These are phyloP conservation scores for Biston stratarius DNA, from an alignment of 2,888 invertebrate species.

Conservation along the genomic window DNA sequence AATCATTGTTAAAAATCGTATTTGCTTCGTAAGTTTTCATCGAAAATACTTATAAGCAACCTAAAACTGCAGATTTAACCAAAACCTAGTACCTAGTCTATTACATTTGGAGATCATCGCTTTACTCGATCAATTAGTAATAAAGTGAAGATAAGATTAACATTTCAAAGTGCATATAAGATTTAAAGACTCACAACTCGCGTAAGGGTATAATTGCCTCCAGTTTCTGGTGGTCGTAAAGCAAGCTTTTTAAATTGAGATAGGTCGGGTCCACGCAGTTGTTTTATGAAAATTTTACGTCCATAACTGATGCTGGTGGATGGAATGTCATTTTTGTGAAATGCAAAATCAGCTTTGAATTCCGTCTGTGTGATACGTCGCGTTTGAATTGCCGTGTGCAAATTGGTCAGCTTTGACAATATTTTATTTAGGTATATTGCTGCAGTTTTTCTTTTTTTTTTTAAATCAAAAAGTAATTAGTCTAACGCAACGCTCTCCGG, in stretches of 20 bases:
- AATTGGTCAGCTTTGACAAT: constrained; percentile 25
- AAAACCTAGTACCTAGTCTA: too few species aligned
- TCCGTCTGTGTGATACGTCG: constrained; percentile 38
- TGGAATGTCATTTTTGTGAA: constrained; percentile 46
- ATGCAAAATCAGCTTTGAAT: constrained; percentile 45
- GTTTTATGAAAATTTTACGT: constrained; percentile 61
- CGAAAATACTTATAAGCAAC: too few species aligned
- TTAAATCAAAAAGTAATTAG: too few species aligned
- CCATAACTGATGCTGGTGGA: constrained; percentile 51
- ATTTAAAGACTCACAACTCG: background rate
- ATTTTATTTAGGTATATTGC: constrained; percentile 20
- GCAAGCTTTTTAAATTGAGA: constrained; percentile 62
- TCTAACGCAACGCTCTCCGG: too few species aligned
- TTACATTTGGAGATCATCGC: too few species aligned
- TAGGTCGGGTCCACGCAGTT: constrained; percentile 57
- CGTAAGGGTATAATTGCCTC: constrained; percentile 2
- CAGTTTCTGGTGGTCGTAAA: constrained; percentile 58
- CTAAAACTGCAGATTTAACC: too few species aligned
- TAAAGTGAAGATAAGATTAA: too few species aligned
- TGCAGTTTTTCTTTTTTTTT: too few species aligned
- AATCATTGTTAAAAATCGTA: too few species aligned
- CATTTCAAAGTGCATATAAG: background rate
- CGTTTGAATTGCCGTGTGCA: constrained; percentile 34
- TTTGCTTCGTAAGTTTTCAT: too few species aligned
- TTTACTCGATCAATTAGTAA: too few species aligned